These are phyloP conservation scores for Clarias magur DNA, from an alignment of 2,113 vertebrate genomes.

Conservation along the genomic window DNA sequence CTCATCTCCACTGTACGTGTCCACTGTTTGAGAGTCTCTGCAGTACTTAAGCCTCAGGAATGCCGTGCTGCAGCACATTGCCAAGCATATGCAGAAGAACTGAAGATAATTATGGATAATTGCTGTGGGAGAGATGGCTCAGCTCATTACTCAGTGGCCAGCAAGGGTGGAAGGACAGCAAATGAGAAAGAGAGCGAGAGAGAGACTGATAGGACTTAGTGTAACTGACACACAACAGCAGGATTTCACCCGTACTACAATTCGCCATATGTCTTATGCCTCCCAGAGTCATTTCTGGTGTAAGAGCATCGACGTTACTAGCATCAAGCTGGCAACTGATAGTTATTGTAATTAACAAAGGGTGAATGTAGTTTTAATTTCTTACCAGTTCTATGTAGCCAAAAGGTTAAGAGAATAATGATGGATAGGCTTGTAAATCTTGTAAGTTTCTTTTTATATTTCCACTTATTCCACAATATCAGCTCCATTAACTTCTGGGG, in stretches of 20 bases:
- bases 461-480: too few species aligned
- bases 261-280: neutral
- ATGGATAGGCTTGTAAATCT: too few species aligned
- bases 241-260: neutral
- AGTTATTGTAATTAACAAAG: too few species aligned
- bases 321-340: too few species aligned
- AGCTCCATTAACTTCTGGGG: too few species aligned
- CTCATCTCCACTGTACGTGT: neutral
- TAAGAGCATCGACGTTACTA: too few species aligned
- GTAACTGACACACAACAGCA: conserved; percentile 18
- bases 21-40: conserved; percentile 31
- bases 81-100: conserved; percentile 23
- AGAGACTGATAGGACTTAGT: neutral
- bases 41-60: conserved; percentile 19
- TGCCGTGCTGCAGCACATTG: conserved; percentile 33
- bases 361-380: too few species aligned
- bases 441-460: too few species aligned
- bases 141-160: conserved; percentile 30
- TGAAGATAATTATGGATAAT: conserved; percentile 56
- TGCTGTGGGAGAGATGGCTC: conserved; percentile 48
- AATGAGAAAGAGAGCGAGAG: neutral
- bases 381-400: too few species aligned
- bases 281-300: too few species aligned
- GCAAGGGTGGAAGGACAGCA: neutral
- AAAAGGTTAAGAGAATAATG: too few species aligned